These are phyloP conservation scores for Pterostichus niger DNA, from an alignment of 2,888 invertebrate species.

Conservation along the genomic window DNA sequence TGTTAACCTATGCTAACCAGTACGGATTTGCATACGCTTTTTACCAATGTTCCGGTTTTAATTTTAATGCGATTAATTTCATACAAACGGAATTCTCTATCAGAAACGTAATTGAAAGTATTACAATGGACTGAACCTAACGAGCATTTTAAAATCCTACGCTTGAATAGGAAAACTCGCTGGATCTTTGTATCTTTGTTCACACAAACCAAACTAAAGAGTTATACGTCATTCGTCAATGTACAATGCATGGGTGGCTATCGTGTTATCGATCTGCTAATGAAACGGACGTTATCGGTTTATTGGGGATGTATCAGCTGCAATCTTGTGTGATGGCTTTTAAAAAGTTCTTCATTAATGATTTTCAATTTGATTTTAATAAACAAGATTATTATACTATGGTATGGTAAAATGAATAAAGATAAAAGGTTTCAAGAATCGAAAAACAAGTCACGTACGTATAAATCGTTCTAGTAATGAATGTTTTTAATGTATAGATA, in stretches of 20 bases:
- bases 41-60: conserved; percentile 72
- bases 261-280: neutral
- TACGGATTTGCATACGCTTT: conserved; percentile 71
- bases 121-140: conserved; percentile 60
- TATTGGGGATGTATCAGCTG: too few relatives aligned
- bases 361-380: too few relatives aligned
- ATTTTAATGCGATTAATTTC: conserved; percentile 72
- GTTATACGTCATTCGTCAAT: neutral
- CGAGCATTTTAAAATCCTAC: conserved; percentile 55
- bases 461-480: too few relatives aligned
- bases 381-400: too few relatives aligned
- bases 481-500: too few relatives aligned
- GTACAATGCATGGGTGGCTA: neutral
- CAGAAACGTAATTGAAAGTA: conserved; percentile 65
- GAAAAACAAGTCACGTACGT: too few relatives aligned
- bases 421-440: too few relatives aligned
- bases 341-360: too few relatives aligned
- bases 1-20: conserved; percentile 72
- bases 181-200: conserved; percentile 21
- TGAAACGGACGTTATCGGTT: neutral
- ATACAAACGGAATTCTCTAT: conserved; percentile 65
- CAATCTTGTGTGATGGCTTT: too few relatives aligned
- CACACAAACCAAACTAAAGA: conserved; percentile 22
- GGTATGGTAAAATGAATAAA: too few relatives aligned
- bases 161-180: conserved; percentile 50